These are phyloP conservation scores for Hypolimnas misippus DNA, from an alignment of 2,888 invertebrate genomes.

Conservation along the genomic window DNA sequence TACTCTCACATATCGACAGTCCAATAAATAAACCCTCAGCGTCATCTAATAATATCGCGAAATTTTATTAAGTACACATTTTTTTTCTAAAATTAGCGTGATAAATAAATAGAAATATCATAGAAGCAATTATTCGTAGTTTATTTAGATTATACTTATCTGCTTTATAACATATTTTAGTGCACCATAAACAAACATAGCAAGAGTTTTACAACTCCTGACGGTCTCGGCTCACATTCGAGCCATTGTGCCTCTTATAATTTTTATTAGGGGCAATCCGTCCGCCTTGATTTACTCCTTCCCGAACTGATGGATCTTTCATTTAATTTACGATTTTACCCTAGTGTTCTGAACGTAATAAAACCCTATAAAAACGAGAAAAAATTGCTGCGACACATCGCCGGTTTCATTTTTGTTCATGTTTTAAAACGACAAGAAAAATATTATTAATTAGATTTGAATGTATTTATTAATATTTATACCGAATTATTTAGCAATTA, in stretches of 20 bases:
- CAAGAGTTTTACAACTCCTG: conserved; percentile 80
- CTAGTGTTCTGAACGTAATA: conserved; percentile 76
- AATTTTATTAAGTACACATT: conserved; percentile 25
- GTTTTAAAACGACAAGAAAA: neutral
- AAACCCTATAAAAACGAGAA: conserved; percentile 79
- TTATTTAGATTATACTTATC: conserved; percentile 83
- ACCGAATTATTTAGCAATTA: neutral
- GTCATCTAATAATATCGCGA: conserved; percentile 43
- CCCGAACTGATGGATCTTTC: conserved; percentile 83
- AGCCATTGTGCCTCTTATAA: conserved; percentile 83
- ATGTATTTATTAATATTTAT: neutral
- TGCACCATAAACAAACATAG: conserved; percentile 83
- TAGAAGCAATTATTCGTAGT: conserved; percentile 77
- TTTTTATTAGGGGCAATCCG: conserved; percentile 84
- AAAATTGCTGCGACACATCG: conserved; percentile 58
- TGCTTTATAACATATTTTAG: conserved; percentile 84
- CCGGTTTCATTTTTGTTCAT: conserved; percentile 18
- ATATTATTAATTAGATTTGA: neutral
- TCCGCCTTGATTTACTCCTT: conserved; percentile 83
- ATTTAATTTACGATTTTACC: conserved; percentile 81
- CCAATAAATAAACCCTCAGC: neutral
- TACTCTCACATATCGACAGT: conserved; percentile 5
- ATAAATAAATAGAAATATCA: conserved; percentile 64
- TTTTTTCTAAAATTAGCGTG: neutral
- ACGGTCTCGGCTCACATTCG: conserved; percentile 77